Conservation (phyloP, 2,888 invertebrate species). For the Pammene fasciana region DNA sequence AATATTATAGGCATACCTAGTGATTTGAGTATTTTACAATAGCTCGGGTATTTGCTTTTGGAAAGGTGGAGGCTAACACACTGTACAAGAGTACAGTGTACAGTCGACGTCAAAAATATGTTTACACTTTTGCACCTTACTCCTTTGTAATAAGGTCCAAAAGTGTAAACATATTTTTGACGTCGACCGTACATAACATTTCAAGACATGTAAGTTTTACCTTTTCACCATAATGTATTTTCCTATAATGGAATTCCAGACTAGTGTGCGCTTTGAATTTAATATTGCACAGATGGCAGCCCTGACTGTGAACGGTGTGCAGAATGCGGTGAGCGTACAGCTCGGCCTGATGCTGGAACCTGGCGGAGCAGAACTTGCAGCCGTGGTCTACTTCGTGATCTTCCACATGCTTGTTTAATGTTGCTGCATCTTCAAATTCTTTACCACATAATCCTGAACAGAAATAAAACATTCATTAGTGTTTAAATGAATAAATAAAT, state of each 20-base stretch:
- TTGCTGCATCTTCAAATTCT: constrained; percentile 28
- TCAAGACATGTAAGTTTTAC: constrained; percentile 45
- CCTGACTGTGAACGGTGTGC: constrained; percentile 54
- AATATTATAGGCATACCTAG: too few species aligned
- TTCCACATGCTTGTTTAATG: constrained; percentile 56
- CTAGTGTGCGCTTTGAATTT: constrained; percentile 44
- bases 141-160: too few species aligned
- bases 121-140: too few species aligned
- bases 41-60: too few species aligned
- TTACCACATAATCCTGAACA: constrained; percentile 26
- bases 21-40: too few species aligned
- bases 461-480: not conserved
- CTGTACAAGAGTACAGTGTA: too few species aligned
- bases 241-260: constrained; percentile 63
- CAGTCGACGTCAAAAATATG: too few species aligned
- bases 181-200: too few species aligned
- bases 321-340: constrained; percentile 59
- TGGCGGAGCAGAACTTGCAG: constrained; percentile 56
- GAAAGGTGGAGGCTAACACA: too few species aligned
- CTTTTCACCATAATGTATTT: constrained; percentile 55
- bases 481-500: not conserved
- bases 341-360: constrained; percentile 53
- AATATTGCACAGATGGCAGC: constrained; percentile 61
- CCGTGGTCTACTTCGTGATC: constrained; percentile 51
- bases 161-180: too few species aligned